Evolutionary conservation across 2,888 invertebrate species (phyloP).

Genomic region (Syrphus vitripennis): DNA sequence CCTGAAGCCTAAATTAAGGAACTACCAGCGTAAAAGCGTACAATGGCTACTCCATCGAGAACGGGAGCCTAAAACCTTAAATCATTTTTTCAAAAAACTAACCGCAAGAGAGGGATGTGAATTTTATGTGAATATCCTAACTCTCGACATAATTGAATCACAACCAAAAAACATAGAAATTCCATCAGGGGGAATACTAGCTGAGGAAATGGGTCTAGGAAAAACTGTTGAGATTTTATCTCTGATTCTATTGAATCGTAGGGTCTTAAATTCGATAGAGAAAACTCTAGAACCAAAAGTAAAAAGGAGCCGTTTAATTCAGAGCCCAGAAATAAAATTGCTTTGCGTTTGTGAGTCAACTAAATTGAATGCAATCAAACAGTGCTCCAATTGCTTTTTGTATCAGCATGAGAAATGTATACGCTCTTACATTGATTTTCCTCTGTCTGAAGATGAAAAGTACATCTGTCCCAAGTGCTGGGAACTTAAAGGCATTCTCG

Average conservation of each 20-base stretch:
- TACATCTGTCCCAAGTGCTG: constrained; percentile 88
- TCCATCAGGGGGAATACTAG: constrained; percentile 87
- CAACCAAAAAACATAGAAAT: constrained; percentile 78
- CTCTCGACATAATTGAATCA: constrained; percentile 66
- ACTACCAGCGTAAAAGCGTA: constrained; percentile 86
- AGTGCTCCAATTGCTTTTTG: constrained; percentile 84
- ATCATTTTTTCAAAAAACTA: constrained; percentile 72
- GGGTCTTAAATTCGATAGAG: constrained; percentile 69
- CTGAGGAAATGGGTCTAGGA: constrained; percentile 92
- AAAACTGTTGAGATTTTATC: constrained; percentile 90
- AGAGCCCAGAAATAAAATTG: background rate
- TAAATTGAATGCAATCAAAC: constrained; percentile 75
- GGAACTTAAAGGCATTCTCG: constrained; percentile 73
- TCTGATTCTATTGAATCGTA: constrained; percentile 83
- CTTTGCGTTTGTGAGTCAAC: constrained; percentile 43
- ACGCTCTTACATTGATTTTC: constrained; percentile 75
- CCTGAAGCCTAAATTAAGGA: constrained; percentile 82
- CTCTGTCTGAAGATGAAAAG: background rate
- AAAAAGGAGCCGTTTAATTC: constrained; percentile 17
- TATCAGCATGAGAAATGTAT: constrained; percentile 86
- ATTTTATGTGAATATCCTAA: constrained; percentile 76
- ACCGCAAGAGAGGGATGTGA: constrained; percentile 72
- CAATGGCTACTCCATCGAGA: constrained; percentile 87
- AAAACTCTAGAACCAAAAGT: background rate
- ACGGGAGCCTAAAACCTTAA: constrained; percentile 67